Evolutionary conservation across 2,113 vertebrate species (phyloP), one percentile per base, ranked within the genome.

Genomic region (Dromiciops gliroides): DNA sequence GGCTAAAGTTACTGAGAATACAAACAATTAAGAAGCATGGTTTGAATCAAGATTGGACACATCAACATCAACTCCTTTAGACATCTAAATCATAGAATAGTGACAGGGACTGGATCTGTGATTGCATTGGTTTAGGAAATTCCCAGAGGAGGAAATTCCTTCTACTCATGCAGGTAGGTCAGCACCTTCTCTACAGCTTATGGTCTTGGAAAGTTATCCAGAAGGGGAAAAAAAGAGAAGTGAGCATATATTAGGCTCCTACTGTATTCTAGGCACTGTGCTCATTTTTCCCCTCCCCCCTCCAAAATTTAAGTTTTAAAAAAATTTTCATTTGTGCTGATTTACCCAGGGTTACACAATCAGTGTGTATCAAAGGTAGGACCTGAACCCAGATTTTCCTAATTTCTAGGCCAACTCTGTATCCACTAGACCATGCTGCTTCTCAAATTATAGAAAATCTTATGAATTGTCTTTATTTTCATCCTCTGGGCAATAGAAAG

Each of bases 51-150:
- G 49, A 67, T 75, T 93, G 51, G 2, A 75, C 90, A 49, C 8
- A n/a, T n/a, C n/a, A 83, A 51, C 92, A 94, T 93, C 60, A 93
- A 90, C 51, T 96, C 52, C 11, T 9, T 49, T 94, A 90, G 91
- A 90, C 90, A 51, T 0, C 89, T 1, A 56, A 67, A 3, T 60
- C 51, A 75, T 53, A 94, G 49, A 94, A 90, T 83, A 95, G 37
- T 8, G n/a, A 75, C 14, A 67, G 31, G 14, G 10, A 31, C 4
- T 67, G 28, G 56, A 12, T 28, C 14, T n/a, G 3, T 67, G 0
- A 67, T 67, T 67, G 31, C 12, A n/a, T n/a, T 75, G 7, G 67
- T 44, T 16, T 83, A 44, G 16, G n/a, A n/a, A 83, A 83, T 16
- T 44, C 6, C 6, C n/a, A 44, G 37, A 19, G 44, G 67, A 83